phyloP scores from a whole-genome alignment of 2,113 vertebrate species.

The Prochilodus magdalenae region DNA sequence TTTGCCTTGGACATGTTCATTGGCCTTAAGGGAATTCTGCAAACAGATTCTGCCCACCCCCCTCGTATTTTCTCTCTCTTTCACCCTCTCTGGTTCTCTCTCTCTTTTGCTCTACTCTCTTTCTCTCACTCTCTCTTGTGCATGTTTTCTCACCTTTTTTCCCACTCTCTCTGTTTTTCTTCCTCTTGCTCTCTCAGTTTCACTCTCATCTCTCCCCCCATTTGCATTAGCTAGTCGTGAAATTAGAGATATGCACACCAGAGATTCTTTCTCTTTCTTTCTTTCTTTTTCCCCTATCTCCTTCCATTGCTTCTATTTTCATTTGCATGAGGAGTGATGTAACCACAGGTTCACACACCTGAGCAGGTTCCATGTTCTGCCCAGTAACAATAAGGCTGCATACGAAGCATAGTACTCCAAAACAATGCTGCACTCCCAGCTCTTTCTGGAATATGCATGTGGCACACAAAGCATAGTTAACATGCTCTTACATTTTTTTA shows the following conservation, averaged over 20 bases:
- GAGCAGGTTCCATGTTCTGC: conserved; percentile 24
- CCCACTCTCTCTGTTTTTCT: background rate
- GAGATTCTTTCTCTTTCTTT: background rate
- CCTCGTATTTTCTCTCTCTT: conserved; percentile 28
- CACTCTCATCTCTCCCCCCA: background rate
- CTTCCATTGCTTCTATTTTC: background rate
- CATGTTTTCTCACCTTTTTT: background rate
- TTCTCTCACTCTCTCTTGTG: conserved; percentile 7
- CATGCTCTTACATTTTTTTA: background rate
- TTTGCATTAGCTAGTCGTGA: background rate
- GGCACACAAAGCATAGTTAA: background rate
- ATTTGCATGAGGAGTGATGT: conserved; percentile 50
- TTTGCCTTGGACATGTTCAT: conserved; percentile 34
- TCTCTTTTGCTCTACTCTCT: conserved; percentile 7
- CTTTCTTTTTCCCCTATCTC: conserved; percentile 1
- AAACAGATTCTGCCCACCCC: conserved; percentile 50
- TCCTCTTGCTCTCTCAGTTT: conserved; percentile 14
- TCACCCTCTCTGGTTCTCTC: background rate
- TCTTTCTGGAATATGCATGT: conserved; percentile 7
- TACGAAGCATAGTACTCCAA: background rate
- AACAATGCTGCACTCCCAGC: background rate
- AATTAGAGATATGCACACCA: background rate
- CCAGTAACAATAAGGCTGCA: conserved; percentile 24
- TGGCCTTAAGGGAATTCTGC: conserved; percentile 40
- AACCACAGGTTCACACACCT: conserved; percentile 48